phyloP scores from a whole-genome alignment of 2,113 vertebrate species.

The Corythoichthys intestinalis region DNA sequence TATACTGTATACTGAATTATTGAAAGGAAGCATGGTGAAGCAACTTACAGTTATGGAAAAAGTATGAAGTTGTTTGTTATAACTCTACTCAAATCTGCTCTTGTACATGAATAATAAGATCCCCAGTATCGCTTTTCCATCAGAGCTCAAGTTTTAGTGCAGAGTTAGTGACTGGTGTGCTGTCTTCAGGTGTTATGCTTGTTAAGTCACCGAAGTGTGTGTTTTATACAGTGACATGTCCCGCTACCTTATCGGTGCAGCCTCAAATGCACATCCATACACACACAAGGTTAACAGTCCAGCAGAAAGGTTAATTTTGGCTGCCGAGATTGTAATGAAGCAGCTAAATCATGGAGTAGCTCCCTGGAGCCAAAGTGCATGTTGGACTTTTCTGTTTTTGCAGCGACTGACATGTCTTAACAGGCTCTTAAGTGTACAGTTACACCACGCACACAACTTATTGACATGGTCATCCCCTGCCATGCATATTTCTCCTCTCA shows the following conservation, averaged over 20 bases:
- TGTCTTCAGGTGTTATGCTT: slow-evolving; percentile 20
- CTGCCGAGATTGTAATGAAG: slow-evolving; percentile 70
- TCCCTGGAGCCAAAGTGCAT: slow-evolving; percentile 57
- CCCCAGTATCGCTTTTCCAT: background rate
- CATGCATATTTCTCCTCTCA: slow-evolving; percentile 85
- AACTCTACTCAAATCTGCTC: background rate
- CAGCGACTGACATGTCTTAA: slow-evolving; percentile 75
- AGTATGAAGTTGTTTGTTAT: background rate
- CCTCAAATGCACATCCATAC: slow-evolving; percentile 24
- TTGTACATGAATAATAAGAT: background rate
- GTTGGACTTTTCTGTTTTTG: slow-evolving; percentile 65
- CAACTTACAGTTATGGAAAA: background rate
- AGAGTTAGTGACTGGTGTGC: background rate
- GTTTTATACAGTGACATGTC: slow-evolving; percentile 39
- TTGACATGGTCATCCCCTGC: slow-evolving; percentile 66
- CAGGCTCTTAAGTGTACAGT: slow-evolving; percentile 67
- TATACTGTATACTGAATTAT: background rate
- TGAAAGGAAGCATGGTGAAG: background rate
- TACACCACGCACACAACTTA: slow-evolving; percentile 59
- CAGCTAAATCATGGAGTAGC: slow-evolving; percentile 64
- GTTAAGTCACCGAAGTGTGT: slow-evolving; percentile 43
- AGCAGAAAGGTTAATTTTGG: slow-evolving; percentile 71
- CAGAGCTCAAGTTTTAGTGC: background rate
- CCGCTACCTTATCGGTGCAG: slow-evolving; percentile 25
- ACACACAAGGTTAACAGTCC: slow-evolving; percentile 61